Evolutionary conservation across 2,113 vertebrate genomes (phyloP).

Genomic region (Oryctolagus cuniculus): mOryCun1.1 NC_091434.1:149752001-149752500

Average conservation of each 20-base stretch:
- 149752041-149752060: slow-evolving; percentile 70
- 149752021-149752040: slow-evolving; percentile 65
- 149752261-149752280: slow-evolving; percentile 91
- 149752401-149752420: slow-evolving; percentile 75
- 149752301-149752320: slow-evolving; percentile 91
- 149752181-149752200: slow-evolving; percentile 85
- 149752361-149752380: slow-evolving; percentile 83
- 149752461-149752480: slow-evolving; percentile 58
- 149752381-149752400: slow-evolving; percentile 80
- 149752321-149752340: slow-evolving; percentile 85
- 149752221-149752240: slow-evolving; percentile 85
- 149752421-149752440: slow-evolving; percentile 53
- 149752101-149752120: slow-evolving; percentile 79
- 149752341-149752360: slow-evolving; percentile 89
- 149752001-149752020: slow-evolving; percentile 63
- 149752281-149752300: slow-evolving; percentile 92
- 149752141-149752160: slow-evolving; percentile 86
- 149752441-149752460: background rate
- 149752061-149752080: slow-evolving; percentile 74
- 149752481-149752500: slow-evolving; percentile 35
- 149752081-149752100: slow-evolving; percentile 79
- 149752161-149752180: slow-evolving; percentile 86
- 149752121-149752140: slow-evolving; percentile 84
- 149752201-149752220: slow-evolving; percentile 84
- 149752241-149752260: slow-evolving; percentile 89